Base-by-base conservation (phyloP, 2,888 invertebrate species). In the Oligia fasciuncula region DNA sequence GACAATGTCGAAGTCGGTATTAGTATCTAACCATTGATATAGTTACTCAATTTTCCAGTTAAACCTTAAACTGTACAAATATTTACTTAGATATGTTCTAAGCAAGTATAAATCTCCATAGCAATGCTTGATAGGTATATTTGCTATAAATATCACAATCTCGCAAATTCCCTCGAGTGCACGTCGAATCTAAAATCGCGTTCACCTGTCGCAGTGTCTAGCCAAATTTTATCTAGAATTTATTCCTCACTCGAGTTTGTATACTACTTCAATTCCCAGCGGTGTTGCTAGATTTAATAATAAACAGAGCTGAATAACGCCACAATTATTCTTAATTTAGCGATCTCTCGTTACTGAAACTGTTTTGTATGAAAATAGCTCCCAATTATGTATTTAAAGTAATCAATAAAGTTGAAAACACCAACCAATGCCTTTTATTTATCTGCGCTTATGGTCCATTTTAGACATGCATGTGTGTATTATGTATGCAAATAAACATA, bases 181-280 rank as follows among this genome's bases (percentile, higher is more conserved):
- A 29, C 67, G 60, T 49, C 71, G 87, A 74, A 87, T 73, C 65
- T 74, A 73, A 76, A 85, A 84, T 85, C 80, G 29, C 60, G 84
- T 71, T 76, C 80, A 80, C 85, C 79, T 84, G 85, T 79, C 85
- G 65, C 73, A 78, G 66, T 87, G 84, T 87, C 76, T 87, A 87
- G 79, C 75, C 85, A 83, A 84, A 84, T 85, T 85, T 84, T 68
- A 79, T 76, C 49, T 65, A 54, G 29, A 79, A 84, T 84, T 84
- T 79, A 84, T 79, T 84, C 54, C 76, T 54, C 65, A 65, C 46
- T 23, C 63, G 66, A 76, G 57, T 84, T 80, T 71, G 35, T 51
- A 76, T 29, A 67, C 60, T 29, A 67, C 60, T 79, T 78, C 35
- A 40, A 76, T 54, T 73, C 63, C 63, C 79, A 63, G n/a, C n/a